Percentiles rank a stretch among this genome's conserved stretches.
Conservation (phyloP, 2,797 vertebrate genomes). For the Pseudotriccus pelzelni region DNA sequence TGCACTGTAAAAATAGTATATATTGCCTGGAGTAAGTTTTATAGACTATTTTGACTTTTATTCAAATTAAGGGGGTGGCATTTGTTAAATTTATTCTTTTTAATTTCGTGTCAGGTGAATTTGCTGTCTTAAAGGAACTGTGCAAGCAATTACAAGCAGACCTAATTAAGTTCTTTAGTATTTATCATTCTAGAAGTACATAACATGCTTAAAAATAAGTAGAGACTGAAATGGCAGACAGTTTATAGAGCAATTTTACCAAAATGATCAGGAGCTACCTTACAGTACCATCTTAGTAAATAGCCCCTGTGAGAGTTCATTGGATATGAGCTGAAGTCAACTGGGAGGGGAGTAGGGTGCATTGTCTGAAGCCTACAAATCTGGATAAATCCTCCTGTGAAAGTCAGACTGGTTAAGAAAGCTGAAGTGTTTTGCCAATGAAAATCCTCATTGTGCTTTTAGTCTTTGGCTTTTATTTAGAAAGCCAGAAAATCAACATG, state of each 20-base stretch:
- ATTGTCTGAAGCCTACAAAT: not conserved
- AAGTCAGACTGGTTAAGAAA: not conserved
- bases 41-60: constrained; percentile 57
- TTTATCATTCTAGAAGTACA: not conserved
- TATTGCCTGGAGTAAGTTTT: constrained; percentile 42
- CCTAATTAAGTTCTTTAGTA: constrained; percentile 16
- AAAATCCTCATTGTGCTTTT: not conserved
- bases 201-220: constrained; percentile 14
- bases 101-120: constrained; percentile 44
- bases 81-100: constrained; percentile 58
- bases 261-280: not conserved
- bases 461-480: not conserved
- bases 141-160: constrained; percentile 39
- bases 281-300: not conserved
- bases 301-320: not conserved
- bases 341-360: not conserved
- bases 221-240: not conserved
- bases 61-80: constrained; percentile 60
- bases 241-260: not conserved
- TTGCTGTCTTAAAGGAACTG: constrained; percentile 36
- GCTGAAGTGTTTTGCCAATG: not conserved
- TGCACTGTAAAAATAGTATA: constrained; percentile 59
- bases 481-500: not conserved
- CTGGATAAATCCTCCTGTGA: not conserved
- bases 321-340: not conserved